Evolutionary conservation across 2,888 invertebrate species (phyloP).

Genomic region (Axea sp.): DNA sequence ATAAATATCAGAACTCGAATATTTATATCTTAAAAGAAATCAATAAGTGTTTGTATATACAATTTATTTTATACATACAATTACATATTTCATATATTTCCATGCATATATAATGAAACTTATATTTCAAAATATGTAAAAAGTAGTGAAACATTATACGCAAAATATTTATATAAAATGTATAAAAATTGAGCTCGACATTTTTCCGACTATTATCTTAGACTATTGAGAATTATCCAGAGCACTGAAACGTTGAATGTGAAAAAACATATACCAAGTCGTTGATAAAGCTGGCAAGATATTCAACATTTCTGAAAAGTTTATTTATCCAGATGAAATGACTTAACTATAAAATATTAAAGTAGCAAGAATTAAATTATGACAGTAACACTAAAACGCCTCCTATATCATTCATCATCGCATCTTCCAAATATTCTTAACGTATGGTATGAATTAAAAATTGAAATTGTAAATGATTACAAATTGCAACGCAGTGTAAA

Average conservation of each 20-base stretch:
- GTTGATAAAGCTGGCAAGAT: not conserved
- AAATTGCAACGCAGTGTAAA: too few species aligned
- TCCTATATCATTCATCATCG: too few species aligned
- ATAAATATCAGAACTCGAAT: too few species aligned
- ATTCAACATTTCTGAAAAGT: conserved; percentile 1
- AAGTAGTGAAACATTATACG: conserved; percentile 1
- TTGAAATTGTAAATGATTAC: too few species aligned
- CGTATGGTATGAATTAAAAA: too few species aligned
- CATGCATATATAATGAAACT: conserved; percentile 1
- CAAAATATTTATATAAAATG: conserved; percentile 3
- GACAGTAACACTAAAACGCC: too few species aligned
- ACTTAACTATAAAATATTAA: too few species aligned
- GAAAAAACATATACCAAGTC: not conserved
- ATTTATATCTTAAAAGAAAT: too few species aligned
- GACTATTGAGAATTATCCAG: not conserved
- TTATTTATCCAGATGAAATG: not conserved
- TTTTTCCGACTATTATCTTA: conserved; percentile 1
- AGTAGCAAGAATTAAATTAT: too few species aligned
- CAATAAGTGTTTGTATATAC: conserved; percentile 26
- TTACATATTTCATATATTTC: not conserved
- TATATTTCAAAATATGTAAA: conserved; percentile 1
- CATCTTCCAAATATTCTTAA: too few species aligned
- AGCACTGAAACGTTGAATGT: conserved; percentile 1
- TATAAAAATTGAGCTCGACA: conserved; percentile 38
- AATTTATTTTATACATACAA: conserved; percentile 37